Base-by-base conservation (phyloP, 64 coral and sea anemone species). In the Porites australiensis region DNA sequence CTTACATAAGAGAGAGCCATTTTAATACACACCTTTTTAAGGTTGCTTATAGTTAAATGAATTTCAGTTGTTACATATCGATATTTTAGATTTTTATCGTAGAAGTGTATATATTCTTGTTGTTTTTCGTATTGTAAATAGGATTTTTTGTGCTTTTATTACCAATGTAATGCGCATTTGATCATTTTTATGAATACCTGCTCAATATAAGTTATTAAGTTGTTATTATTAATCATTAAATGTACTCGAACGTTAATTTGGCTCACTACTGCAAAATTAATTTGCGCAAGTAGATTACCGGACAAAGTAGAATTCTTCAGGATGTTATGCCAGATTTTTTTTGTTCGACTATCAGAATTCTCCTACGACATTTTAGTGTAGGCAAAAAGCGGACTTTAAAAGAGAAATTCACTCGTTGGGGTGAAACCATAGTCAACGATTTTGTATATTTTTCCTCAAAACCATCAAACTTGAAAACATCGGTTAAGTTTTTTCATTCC, bases 181-280 rank as follows among this genome's bases (percentile, higher is more conserved):
- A 37, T 37, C 27, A 37, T 37, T 37, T 37, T 37, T 37, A 37
- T 37, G 27, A 37, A 37, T 37, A 37, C 27, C 27, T 37, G 27
- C 18, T 4, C 64, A 13, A 13, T 68, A 68, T 68, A 68, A 68
- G 4, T 19, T 68, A 68, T 68, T 68, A 20, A 68, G 18, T 68
- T n/a, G 64, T 13, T 68, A 68, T n/a, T 68, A 68, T 68, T 68
- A 68, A 68, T 68, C 22, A 68, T 68, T 68, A 68, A 68, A 68
- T 68, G 16, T 68, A 68, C 64, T 68, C 64, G 64, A 68, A 68
- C 4, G 12, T 68, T 68, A 68, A 68, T 68, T 68, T 68, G 64
- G 64, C 64, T 68, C 64, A 68, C 64, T 22, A 68, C 22, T 68
- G 64, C 22, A 68, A 5, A 68, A 68, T 68, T 68, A 68, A 68